Base-by-base conservation (phyloP, 2,888 invertebrate species). In the Hirtodrosophila cameraria region DNA sequence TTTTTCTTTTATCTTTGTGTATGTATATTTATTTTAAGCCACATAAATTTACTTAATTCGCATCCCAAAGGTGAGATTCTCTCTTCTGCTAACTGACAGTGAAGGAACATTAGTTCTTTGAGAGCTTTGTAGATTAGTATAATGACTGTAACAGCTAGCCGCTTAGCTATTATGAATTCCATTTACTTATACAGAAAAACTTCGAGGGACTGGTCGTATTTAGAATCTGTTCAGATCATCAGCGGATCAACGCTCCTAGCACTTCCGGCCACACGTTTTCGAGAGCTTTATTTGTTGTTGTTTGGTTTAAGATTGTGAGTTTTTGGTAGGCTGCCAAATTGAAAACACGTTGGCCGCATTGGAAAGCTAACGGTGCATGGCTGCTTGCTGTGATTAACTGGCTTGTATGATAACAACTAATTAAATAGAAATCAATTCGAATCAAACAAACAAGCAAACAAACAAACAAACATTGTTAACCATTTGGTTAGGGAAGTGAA, bases 351-450 rank as follows among this genome's bases (percentile, higher is more conserved):
- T 76, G 79, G 52, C 28, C 68, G 36, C 61, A 59, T 75, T 58
- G 52, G 72, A 73, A 85, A 72, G 73, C 58, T 80, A 72, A 73
- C 80, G 84, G 86, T 83, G 46, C 64, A 78, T 64, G 61, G 61
- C 43, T 67, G 53, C 65, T 68, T 62, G 45, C 55, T 59, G 53
- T 81, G 66, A 81, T 77, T 81, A 81, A 49, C 57, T 58, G 49
- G 63, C 38, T 42, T 55, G 62, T 52, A 62, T 81, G 82, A 77
- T 86, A 80, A 73, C 75, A 80, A 55, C 74, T 83, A 86, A 80
- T 80, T 80, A 86, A 61, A 74, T 62, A 59, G 81, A 75, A 86
- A 83, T 73, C 39, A 72, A 85, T 59, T 83, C 59, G 61, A 83
- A 68, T 68, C 68, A 71, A 49, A n/a, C 50, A 38, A 11, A 15